Base-by-base conservation (phyloP, 2,797 vertebrate species). In the Morelia viridis region DNA sequence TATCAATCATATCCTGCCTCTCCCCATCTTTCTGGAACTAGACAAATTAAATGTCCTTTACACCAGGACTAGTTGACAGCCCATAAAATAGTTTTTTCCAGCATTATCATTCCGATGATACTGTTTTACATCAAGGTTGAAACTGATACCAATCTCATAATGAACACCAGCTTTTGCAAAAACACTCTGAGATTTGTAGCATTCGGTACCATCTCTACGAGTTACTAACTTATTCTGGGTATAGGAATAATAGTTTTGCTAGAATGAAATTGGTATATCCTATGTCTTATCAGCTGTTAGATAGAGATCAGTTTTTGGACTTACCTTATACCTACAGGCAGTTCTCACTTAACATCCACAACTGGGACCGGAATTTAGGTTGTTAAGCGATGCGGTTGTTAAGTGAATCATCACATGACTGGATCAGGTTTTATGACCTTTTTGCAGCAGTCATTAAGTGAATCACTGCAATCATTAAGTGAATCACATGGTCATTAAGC, bases 21-120 rank as follows among this genome's bases (percentile, higher is more conserved):
- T 80, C 0, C 24, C 8, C n/a, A 92, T 84, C 8, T 92, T 96
- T 95, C 88, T 93, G 31, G 53, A 92, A 31, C 50, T 85, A 91
- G 93, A 94, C 87, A 94, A 94, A 94, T 85, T 62, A 94, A 31
- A 92, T 92, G 31, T 95, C 5, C 90, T 94, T n/a, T 31, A 76
- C 5, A 0, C n/a, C 50, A 89, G 92, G 91, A 94, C 61, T 92
- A 92, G 62, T 92, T 94, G 93, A 90, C 95, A 65, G 68, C 41
- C 68, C 50, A 89, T 94, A 95, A 96, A 96, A 93, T 91, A 93
- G 90, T 93, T 91, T 94, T 56, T 95, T 92, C 84, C 64, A 90
- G 83, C 87, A 62, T 88, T 94, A 61, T 86, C 92, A 50, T 88
- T 93, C 0, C 89, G 86, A 41, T 7, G 58, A 86, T 15, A 56